phyloP scores from a whole-genome alignment of 2,888 invertebrate species.

The Balanococcus diminutus region DNA sequence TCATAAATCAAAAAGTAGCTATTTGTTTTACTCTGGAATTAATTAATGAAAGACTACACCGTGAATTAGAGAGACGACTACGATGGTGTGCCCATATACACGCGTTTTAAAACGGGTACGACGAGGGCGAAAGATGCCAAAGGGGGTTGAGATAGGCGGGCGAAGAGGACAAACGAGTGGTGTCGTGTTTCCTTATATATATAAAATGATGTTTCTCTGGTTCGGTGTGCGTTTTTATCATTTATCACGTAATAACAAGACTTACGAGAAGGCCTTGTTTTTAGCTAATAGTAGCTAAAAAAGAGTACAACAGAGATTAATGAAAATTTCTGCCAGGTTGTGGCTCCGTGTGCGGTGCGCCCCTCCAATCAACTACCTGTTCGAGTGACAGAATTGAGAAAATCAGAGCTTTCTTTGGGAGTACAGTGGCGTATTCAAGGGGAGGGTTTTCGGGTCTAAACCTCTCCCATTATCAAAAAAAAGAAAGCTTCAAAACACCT shows the following conservation, averaged over 20 bases:
- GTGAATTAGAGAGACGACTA: background rate
- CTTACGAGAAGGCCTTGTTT: background rate
- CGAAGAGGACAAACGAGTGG: background rate
- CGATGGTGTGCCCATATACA: background rate
- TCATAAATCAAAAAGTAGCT: conserved; percentile 42
- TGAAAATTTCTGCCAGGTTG: background rate
- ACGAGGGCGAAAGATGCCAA: background rate
- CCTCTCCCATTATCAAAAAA: too few species aligned
- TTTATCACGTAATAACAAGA: conserved; percentile 39
- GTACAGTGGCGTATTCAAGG: too few species aligned
- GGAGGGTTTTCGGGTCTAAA: too few species aligned
- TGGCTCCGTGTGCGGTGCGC: background rate
- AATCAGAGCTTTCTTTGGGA: background rate
- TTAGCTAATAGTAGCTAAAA: conserved; percentile 26
- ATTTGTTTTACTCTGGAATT: conserved; percentile 35
- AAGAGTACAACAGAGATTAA: background rate
- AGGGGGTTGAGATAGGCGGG: background rate
- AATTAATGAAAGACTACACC: conserved; percentile 41
- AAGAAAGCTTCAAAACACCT: too few species aligned
- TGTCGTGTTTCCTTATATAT: conserved; percentile 21
- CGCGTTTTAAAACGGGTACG: background rate
- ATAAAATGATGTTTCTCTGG: conserved; percentile 23
- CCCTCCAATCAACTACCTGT: too few species aligned
- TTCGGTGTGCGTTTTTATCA: conserved; percentile 25
- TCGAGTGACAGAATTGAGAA: background rate